These are phyloP conservation scores for Hypsibius dujardini DNA, from an alignment of 1,140 invertebrate species.

Conservation along the genomic window DNA sequence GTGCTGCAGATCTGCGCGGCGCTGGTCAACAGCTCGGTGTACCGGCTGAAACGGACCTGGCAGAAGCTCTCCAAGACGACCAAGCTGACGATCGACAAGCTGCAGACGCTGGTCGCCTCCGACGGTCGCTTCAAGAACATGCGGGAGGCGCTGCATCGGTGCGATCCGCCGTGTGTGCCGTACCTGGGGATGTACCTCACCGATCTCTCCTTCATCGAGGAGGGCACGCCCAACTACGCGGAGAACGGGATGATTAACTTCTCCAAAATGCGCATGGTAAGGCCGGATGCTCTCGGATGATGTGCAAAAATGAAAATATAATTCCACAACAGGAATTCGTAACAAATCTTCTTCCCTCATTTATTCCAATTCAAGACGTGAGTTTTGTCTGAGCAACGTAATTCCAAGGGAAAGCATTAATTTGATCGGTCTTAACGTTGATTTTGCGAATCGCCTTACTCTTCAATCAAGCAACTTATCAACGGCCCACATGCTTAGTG, in stretches of 20 bases:
- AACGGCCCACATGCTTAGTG: too few relatives aligned
- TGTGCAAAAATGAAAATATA: background rate
- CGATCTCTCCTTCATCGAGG: conserved; percentile 81
- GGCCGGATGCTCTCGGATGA: conserved; percentile 17
- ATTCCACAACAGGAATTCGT: background rate
- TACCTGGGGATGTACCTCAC: conserved; percentile 80
- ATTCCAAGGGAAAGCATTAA: background rate
- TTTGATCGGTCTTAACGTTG: background rate
- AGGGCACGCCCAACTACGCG: conserved; percentile 76
- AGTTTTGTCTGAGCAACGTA: background rate
- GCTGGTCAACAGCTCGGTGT: conserved; percentile 73
- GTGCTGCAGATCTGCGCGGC: conserved; percentile 83
- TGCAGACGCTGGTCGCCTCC: conserved; percentile 67
- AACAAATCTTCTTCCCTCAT: background rate
- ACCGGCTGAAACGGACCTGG: conserved; percentile 77
- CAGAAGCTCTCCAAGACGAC: conserved; percentile 85
- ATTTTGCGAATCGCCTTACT: background rate
- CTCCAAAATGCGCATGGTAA: conserved; percentile 88
- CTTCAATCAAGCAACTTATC: too few relatives aligned
- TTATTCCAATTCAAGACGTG: background rate
- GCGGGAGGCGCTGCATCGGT: conserved; percentile 62
- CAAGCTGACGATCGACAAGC: conserved; percentile 64
- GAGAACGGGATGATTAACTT: conserved; percentile 80
- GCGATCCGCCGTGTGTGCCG: conserved; percentile 79
- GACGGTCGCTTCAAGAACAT: conserved; percentile 72